Base-by-base conservation (phyloP, 2,113 vertebrate species). In the Peucedramus taeniatus region DNA sequence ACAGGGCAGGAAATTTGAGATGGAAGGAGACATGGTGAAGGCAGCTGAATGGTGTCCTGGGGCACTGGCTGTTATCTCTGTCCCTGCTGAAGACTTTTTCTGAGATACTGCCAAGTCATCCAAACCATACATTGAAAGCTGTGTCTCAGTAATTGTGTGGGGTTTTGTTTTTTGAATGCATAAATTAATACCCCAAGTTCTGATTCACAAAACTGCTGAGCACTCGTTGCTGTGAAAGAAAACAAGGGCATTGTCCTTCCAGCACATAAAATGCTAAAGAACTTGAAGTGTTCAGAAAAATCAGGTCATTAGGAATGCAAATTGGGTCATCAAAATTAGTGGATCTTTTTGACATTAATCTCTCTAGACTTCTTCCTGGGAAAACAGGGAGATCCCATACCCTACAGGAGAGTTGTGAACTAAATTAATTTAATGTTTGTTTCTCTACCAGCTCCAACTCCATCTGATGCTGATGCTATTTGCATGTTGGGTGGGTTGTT, bases 321-420 rank as follows among this genome's bases (percentile, higher is more conserved):
- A 96, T 95, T 97, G 96, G 96, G 94, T 96, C 94, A 95, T 96
- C 96, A 96, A 90, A 97, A 97, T 96, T 97, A 97, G 94, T 97
- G 96, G 94, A 95, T 95, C 94, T 96, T 97, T 94, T 93, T 97
- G 96, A 97, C 96, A 96, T 97, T 96, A 95, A 96, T 97, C 96
- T 96, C 94, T 92, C 96, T 95, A 96, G 95, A 96, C 60, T 93
- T 96, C 93, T 96, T 95, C 88, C 92, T 30, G 82, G 90, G 94
- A 96, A 96, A 97, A 95, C 87, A 96, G 93, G 94, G 95, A 96
- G 92, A 96, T 96, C 93, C 94, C 95, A 96, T 94, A 95, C 96
- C 95, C 95, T 95, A 96, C 94, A 97, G 96, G 96, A 97, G 93
- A 97, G 89, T 94, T 96, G 95, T 96, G 96, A 97, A 96, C 96